A percentile compares a stretch with the other conserved stretches of the same genome.
Evolutionary conservation across 1,140 invertebrate species (phyloP).

Genomic region (Drosophila nigrodunni): DNA sequence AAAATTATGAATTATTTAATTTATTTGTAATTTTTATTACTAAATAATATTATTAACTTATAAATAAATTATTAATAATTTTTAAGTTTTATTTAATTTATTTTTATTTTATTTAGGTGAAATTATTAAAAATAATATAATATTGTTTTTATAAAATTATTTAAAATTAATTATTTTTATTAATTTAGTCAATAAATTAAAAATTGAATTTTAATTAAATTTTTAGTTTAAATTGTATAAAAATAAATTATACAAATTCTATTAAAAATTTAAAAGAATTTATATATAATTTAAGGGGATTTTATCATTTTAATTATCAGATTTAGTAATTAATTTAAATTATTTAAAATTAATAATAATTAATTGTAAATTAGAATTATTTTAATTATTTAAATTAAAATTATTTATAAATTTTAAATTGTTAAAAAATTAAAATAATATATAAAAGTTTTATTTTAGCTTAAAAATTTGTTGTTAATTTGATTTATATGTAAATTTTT

Average conservation of each 20-base stretch:
- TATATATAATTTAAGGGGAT: no score
- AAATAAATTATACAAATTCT: slow-evolving; percentile 30
- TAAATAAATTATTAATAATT: neutral
- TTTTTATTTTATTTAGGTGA: neutral
- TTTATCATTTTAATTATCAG: no score
- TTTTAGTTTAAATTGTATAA: neutral
- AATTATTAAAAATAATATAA: slow-evolving; percentile 18
- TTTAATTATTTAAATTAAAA: neutral
- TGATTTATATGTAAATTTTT: slow-evolving; percentile 18
- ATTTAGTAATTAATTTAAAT: slow-evolving; percentile 7
- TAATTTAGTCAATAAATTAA: neutral
- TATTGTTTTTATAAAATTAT: slow-evolving; percentile 9
- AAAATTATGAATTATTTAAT: slow-evolving; percentile 1
- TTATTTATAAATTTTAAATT: slow-evolving; percentile 5
- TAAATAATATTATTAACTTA: neutral
- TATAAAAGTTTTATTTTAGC: slow-evolving; percentile 64
- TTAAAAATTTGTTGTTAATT: slow-evolving; percentile 52
- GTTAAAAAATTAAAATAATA: slow-evolving; percentile 9
- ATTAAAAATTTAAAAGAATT: neutral
- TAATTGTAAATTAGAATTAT: slow-evolving; percentile 7
- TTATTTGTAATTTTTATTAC: neutral
- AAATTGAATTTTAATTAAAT: neutral
- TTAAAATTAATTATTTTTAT: slow-evolving; percentile 32
- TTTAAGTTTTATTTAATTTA: slow-evolving; percentile 7
- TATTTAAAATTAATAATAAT: neutral